phyloP scores from a whole-genome alignment of 2,113 vertebrate species.

The Ifrita kowaldi region DNA sequence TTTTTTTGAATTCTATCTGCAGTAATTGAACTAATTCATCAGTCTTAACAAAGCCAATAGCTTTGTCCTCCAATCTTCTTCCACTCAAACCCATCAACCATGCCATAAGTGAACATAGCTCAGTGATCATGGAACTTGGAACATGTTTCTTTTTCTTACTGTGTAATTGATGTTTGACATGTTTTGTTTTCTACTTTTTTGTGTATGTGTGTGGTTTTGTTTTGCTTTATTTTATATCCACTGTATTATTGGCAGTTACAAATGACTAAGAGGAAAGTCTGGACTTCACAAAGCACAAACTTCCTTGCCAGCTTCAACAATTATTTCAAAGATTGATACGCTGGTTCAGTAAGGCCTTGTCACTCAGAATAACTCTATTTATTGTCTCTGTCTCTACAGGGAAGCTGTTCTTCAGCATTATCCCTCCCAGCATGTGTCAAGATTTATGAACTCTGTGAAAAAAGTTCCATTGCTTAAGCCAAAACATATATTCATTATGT shows the following conservation, averaged over 20 bases:
- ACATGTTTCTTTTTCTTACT: neutral
- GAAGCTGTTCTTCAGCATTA: neutral
- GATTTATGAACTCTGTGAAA: neutral
- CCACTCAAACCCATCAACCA: neutral
- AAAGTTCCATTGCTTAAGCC: neutral
- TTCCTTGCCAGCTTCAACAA: neutral
- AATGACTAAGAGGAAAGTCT: neutral
- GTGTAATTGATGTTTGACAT: neutral
- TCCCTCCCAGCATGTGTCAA: neutral
- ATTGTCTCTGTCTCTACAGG: neutral
- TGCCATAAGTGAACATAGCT: neutral
- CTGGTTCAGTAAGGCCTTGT: neutral
- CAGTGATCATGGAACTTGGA: neutral
- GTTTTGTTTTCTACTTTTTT: neutral
- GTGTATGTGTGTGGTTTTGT: neutral
- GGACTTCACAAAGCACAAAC: neutral
- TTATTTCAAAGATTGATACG: neutral
- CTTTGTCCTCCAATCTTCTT: neutral
- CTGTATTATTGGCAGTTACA: neutral
- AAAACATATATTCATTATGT: neutral
- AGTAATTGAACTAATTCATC: constrained; percentile 10
- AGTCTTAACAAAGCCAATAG: neutral
- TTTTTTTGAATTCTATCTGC: neutral
- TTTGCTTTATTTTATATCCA: neutral
- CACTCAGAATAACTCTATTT: neutral